phyloP scores from a whole-genome alignment of 2,797 vertebrate genomes.

The Schizopygopsis malacanthus region DNA sequence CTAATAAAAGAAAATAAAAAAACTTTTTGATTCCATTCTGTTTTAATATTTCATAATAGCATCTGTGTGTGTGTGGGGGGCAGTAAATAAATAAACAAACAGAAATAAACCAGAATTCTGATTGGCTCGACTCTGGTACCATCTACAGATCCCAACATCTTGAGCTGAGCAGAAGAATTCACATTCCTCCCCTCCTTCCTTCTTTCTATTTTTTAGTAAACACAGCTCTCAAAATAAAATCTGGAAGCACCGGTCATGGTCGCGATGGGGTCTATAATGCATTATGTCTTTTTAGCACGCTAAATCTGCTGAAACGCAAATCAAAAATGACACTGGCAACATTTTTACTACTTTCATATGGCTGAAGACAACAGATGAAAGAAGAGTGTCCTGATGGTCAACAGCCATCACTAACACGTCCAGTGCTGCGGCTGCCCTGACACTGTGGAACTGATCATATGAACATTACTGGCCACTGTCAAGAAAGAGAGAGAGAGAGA shows the following conservation, averaged over 20 bases:
- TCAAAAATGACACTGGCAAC: constrained; percentile 60
- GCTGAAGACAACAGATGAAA: constrained; percentile 45
- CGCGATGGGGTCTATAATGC: constrained; percentile 6
- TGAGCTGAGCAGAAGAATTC: not conserved
- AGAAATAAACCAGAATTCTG: not conserved
- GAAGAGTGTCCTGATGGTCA: constrained; percentile 57
- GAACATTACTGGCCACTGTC: not conserved
- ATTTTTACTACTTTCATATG: constrained; percentile 66
- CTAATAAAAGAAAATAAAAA: not conserved
- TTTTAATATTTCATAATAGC: not conserved
- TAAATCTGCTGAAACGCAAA: constrained; percentile 63
- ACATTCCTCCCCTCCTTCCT: not conserved
- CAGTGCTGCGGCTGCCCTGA: constrained; percentile 67
- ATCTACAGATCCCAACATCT: constrained; percentile 61
- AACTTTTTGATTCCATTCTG: too few relatives aligned
- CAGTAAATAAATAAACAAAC: too few relatives aligned
- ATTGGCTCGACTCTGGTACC: constrained; percentile 58
- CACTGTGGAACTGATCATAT: constrained; percentile 53
- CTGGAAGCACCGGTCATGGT: constrained; percentile 43
- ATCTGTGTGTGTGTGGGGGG: not conserved
- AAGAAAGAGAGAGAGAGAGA: not conserved
- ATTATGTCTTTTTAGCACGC: constrained; percentile 20
- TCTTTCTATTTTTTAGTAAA: not conserved
- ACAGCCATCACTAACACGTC: constrained; percentile 73
- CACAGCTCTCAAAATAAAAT: constrained; percentile 7